Base-by-base conservation (phyloP, 2,888 invertebrate genomes). In the Brachypalpus laphriformis region DNA sequence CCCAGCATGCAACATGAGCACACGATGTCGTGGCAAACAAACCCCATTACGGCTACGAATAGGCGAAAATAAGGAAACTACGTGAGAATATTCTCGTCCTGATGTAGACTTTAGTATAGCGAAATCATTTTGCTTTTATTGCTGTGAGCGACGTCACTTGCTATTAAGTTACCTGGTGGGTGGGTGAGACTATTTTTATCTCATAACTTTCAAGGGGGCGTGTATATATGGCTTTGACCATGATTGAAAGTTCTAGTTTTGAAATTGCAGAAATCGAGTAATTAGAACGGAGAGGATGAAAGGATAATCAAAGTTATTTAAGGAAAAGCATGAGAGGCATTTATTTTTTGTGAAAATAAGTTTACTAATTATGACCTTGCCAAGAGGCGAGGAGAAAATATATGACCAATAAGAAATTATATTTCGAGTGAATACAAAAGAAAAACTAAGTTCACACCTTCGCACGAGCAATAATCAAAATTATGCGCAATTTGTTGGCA, bases 61-160 rank as follows among this genome's bases (percentile, higher is more conserved):
- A 71, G 71, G 61, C 57, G 63, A 71, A 78, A 78, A 71, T 63
- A 37, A 56, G 54, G 56, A n/a, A 25, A 25, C 25, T 71, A 71
- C 54, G 66, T 68, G 66, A n/a, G 54, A 28, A 42, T 68, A 56
- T 42, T n/a, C 18, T 68, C 16, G 28, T 22, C 37, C 66, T 16
- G 16, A 31, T 49, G 54, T 11, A 68, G 28, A 11, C 40, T 42
- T 20, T 28, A 54, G 25, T 40, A 28, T 42, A 25, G 28, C 42
- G 42, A 68, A 56, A 68, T 68, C 42, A 20, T 56, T 66, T 56
- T 56, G 68, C 31, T 65, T 49, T 49, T 47, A 34, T 61, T 61
- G 22, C 37, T 49, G 34, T 49, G 47, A 20, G 34, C 14, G 14
- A 37, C 11, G 61, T 37, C 7, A 37, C 5, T 25, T 5, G 3